Base-by-base conservation (phyloP, 2,113 vertebrate species). In the Leptodactylus fuscus region DNA sequence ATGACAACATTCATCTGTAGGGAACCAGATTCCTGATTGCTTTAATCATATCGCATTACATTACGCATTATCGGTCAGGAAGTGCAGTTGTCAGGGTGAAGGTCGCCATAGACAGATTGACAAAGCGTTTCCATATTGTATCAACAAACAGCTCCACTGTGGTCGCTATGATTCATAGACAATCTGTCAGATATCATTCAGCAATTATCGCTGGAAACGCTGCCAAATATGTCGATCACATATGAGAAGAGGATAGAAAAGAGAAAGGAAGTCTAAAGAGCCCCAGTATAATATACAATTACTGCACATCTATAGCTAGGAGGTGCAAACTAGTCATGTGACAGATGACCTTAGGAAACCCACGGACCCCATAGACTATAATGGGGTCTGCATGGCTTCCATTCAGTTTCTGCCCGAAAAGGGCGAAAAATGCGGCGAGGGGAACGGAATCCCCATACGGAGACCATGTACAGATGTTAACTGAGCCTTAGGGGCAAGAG, bases 21-120 rank as follows among this genome's bases (percentile, higher is more conserved):
- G 29, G 1, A 65, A 65, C 60, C 60, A 65, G 60, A 32, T 16
- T 16, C 13, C 12, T 16, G 24, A 34, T 3, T 4, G 7, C 65
- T 69, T 69, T 69, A 22, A 69, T 69, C 65, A 69, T 34, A 34
- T 67, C 29, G 34, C 65, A 69, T 69, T 7, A 20, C 65, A 69
- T 69, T 32, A 69, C 13, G 20, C 32, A 69, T 13, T n/a, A n/a
- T n/a, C n/a, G n/a, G n/a, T 2, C 32, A 36, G 65, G 65, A 69
- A 9, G 65, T 3, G 13, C 12, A 34, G 29, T 29, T 18, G 29
- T 67, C 15, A 34, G 27, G 62, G 62, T 62, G 62, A 67, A 34
- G 62, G 62, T 67, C 29, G 11, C 29, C 3, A 34, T 18, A 6
- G 27, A 67, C 62, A 34, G 29, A 67, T 67, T 67, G 29, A 67